These are phyloP conservation scores for Syrphus vitripennis DNA, from an alignment of 2,888 invertebrate species.

Conservation along the genomic window DNA sequence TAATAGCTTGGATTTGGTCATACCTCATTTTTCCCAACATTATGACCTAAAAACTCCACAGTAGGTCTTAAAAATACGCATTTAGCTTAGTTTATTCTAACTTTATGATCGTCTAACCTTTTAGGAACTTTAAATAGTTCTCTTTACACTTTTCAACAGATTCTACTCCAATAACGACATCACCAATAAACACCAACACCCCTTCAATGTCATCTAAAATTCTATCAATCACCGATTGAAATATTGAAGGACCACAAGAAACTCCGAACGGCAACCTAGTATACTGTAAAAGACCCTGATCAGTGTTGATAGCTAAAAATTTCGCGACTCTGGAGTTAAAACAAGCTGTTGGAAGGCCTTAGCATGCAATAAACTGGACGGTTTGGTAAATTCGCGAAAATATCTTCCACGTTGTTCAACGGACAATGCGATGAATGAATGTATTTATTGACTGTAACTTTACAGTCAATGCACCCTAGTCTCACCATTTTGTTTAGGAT, in stretches of 20 bases:
- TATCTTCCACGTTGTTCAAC: constrained; percentile 10
- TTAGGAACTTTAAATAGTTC: neutral
- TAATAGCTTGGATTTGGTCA: constrained; percentile 17
- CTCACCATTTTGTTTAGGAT: neutral
- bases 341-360: constrained; percentile 72
- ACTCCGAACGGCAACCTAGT: constrained; percentile 59
- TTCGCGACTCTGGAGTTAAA: constrained; percentile 67
- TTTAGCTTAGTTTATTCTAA: constrained; percentile 16
- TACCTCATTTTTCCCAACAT: constrained; percentile 13
- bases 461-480: constrained; percentile 75
- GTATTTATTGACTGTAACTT: constrained; percentile 69
- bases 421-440: constrained; percentile 55
- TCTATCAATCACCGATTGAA: constrained; percentile 20
- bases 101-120: constrained; percentile 2
- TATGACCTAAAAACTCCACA: constrained; percentile 28
- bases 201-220: neutral
- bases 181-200: constrained; percentile 7
- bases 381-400: constrained; percentile 54
- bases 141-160: neutral
- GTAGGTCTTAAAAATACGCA: constrained; percentile 14
- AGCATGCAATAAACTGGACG: constrained; percentile 57
- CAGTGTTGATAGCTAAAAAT: constrained; percentile 73
- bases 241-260: constrained; percentile 53
- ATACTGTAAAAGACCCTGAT: constrained; percentile 64
- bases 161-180: neutral